A percentile compares a stretch with the other conserved stretches of the same genome.
Evolutionary conservation across 1,140 invertebrate genomes (phyloP).

Genomic region (Rhopalosiphum padi): DNA sequence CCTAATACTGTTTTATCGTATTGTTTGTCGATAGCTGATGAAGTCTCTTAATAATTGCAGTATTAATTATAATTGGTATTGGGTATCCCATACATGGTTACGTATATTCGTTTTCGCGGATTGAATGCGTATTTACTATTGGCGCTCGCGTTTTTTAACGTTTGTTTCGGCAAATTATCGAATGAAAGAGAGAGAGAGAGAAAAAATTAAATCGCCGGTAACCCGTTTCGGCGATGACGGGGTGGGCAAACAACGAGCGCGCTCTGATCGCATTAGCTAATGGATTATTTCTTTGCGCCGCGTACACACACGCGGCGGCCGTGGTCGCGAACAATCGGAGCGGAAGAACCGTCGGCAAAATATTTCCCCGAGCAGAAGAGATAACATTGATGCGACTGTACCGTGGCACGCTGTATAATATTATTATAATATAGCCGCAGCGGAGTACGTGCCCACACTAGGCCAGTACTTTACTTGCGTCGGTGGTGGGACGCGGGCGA

Average conservation of each 20-base stretch:
- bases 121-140: not conserved
- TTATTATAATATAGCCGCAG: not conserved
- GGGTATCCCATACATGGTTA: not conserved
- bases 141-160: not conserved
- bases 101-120: not conserved
- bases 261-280: slow-evolving; percentile 51
- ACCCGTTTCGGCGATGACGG: not conserved
- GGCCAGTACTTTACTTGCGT: not conserved
- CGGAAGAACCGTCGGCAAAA: slow-evolving; percentile 37
- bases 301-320: not conserved
- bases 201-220: slow-evolving; percentile 6
- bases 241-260: not conserved
- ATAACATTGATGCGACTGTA: slow-evolving; percentile 45
- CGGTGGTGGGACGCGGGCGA: not conserved
- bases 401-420: not conserved
- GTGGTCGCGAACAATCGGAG: slow-evolving; percentile 42
- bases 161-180: not conserved
- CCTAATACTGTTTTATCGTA: not conserved
- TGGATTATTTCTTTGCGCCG: slow-evolving; percentile 30
- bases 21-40: not conserved
- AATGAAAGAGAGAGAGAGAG: not conserved
- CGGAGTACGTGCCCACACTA: not conserved
- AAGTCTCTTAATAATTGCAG: not conserved
- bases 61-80: not conserved
- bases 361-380: slow-evolving; percentile 54